These are phyloP conservation scores for Lytechinus variegatus DNA, from an alignment of 35 echinoderm and acorn worm genomes.

Conservation along the genomic window DNA sequence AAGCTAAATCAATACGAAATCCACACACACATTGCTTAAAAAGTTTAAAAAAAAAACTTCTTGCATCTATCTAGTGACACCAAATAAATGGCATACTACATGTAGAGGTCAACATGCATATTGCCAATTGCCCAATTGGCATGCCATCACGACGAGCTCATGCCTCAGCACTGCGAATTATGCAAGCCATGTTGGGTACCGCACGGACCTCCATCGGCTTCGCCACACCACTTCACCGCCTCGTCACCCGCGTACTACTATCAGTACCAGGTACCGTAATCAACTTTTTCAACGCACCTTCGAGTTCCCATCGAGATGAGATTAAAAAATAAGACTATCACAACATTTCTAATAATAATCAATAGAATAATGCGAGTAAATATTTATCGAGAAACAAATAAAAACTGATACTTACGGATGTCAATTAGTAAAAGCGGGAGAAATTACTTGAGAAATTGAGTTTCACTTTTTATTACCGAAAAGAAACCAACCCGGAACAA, in stretches of 20 bases:
- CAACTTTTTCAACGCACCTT: neutral
- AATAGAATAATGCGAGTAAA: neutral
- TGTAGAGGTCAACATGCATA: too few relatives aligned
- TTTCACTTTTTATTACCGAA: neutral
- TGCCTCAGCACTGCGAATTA: neutral
- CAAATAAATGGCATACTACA: too few relatives aligned
- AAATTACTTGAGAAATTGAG: neutral
- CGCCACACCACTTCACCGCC: neutral
- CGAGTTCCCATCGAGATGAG: neutral
- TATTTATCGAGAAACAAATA: neutral
- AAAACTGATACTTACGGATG: constrained; percentile 6
- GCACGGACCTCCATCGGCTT: neutral
- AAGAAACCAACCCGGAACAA: constrained; percentile 39
- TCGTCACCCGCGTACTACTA: too few relatives aligned
- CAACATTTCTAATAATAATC: neutral
- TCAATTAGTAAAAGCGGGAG: neutral
- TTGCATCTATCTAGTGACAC: too few relatives aligned
- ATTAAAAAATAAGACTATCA: neutral
- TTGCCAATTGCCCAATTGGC: too few relatives aligned
- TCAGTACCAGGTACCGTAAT: neutral
- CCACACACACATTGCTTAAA: too few relatives aligned
- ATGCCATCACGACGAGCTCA: neutral
- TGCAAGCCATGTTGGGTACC: neutral
- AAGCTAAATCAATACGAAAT: too few relatives aligned
- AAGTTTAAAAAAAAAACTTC: too few relatives aligned